phyloP scores from a whole-genome alignment of 2,113 vertebrate species.

The Phyllostomus discolor region DNA sequence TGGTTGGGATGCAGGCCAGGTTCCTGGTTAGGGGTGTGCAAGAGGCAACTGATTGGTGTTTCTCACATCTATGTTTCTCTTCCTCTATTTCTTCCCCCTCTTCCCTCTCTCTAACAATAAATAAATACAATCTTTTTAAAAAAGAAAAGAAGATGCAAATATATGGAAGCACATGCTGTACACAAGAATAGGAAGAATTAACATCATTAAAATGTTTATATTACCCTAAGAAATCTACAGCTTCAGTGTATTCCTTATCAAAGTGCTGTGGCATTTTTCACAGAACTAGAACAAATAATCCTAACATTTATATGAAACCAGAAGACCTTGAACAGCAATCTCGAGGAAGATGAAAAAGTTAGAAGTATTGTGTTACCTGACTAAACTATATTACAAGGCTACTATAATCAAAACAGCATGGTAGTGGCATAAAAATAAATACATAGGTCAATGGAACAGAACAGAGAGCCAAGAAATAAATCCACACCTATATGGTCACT shows the following conservation, averaged over 20 bases:
- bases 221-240: neutral
- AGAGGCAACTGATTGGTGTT: too few relatives aligned
- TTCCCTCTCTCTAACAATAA: too few relatives aligned
- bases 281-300: neutral
- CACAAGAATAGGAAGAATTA: neutral
- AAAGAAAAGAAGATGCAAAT: neutral
- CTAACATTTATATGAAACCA: neutral
- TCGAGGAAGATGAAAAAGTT: neutral
- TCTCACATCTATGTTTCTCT: too few relatives aligned
- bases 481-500: neutral
- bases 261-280: neutral
- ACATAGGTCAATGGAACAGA: neutral
- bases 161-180: neutral
- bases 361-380: neutral
- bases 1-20: too few relatives aligned
- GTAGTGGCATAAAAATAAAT: neutral
- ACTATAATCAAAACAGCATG: neutral
- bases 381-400: neutral
- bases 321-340: too few relatives aligned
- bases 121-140: neutral
- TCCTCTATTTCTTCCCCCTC: too few relatives aligned
- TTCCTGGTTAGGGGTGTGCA: too few relatives aligned
- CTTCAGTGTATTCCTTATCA: neutral
- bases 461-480: neutral
- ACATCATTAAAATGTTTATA: neutral